Evolutionary conservation across 2,797 vertebrate species (phyloP).

Genomic region (Myotis vivesi): DNA sequence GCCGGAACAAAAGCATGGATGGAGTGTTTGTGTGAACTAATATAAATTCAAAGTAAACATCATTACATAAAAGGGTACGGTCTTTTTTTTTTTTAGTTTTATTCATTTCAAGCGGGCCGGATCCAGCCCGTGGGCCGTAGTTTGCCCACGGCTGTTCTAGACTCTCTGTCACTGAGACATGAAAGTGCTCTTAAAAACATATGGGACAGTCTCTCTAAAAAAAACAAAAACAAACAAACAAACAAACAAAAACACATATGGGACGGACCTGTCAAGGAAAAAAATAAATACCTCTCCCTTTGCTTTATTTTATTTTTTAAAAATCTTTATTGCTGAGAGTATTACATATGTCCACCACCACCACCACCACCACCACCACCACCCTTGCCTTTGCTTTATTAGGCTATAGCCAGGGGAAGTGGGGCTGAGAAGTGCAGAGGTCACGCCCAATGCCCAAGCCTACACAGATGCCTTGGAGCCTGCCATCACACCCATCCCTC

Average conservation of each 20-base stretch:
- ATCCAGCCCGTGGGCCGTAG: no score
- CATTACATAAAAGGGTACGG: no score
- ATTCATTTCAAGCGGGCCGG: no score
- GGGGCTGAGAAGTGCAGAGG: background rate
- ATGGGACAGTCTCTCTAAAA: background rate
- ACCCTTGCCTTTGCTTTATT: background rate
- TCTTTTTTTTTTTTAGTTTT: no score
- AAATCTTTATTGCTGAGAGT: no score
- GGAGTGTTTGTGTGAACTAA: no score
- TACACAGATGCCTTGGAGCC: background rate
- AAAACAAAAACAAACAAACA: no score
- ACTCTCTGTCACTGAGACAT: constrained; percentile 20
- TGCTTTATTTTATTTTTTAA: background rate
- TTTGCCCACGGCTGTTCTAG: no score
- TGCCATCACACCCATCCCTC: background rate
- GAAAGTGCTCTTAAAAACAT: constrained; percentile 34
- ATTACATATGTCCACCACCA: no score
- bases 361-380: no score
- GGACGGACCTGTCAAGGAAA: background rate
- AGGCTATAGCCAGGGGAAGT: background rate
- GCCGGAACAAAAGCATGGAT: no score
- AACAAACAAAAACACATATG: background rate
- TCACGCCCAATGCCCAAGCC: background rate
- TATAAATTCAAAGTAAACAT: no score
- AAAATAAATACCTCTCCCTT: background rate